Percentiles rank a stretch among this genome's conserved stretches.
Evolutionary conservation across 2,113 vertebrate genomes (phyloP).

Genomic region (Erythrocebus patas): DNA sequence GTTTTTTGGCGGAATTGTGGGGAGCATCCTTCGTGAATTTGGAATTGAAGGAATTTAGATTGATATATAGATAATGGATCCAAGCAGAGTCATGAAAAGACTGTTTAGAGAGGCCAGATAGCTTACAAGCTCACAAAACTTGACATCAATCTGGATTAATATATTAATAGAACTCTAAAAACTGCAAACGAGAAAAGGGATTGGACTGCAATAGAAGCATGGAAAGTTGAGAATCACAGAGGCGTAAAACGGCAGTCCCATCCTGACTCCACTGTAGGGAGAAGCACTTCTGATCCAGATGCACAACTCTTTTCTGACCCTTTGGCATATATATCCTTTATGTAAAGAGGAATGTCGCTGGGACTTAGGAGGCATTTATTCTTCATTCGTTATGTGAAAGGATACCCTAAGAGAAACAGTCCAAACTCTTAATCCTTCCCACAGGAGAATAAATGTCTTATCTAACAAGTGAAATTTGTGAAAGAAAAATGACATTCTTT

Average conservation of each 20-base stretch:
- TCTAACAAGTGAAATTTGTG: not conserved
- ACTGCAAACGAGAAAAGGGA: not conserved
- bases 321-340: not conserved
- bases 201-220: not conserved
- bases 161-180: not conserved
- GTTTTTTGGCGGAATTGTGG: not conserved
- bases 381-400: not conserved
- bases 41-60: not conserved
- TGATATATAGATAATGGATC: not conserved
- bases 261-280: not conserved
- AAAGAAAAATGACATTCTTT: not conserved
- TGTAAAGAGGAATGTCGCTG: not conserved
- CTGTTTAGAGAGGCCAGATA: not conserved
- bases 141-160: not conserved
- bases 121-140: not conserved
- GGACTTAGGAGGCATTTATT: not conserved
- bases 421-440: not conserved
- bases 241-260: accelerated
- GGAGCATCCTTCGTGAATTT: not conserved
- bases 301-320: not conserved
- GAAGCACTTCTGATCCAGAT: not conserved
- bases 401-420: not conserved
- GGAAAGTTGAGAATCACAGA: not conserved
- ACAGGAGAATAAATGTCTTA: not conserved
- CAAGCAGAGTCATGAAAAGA: not conserved